These are phyloP conservation scores for Rynchops niger DNA, from an alignment of 2,113 vertebrate species.

Conservation along the genomic window DNA sequence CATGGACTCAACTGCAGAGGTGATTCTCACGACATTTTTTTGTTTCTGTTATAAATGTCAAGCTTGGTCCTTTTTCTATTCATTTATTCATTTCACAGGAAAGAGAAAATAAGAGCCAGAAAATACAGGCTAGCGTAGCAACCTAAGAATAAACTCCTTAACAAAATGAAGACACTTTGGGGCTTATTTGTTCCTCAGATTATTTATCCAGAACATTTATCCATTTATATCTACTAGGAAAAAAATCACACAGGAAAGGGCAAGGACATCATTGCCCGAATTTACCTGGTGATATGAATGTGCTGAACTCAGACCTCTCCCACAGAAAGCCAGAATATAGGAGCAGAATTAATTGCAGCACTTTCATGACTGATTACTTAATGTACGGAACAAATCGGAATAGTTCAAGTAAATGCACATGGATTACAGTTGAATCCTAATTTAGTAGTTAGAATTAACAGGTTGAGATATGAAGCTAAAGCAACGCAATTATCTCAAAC, in stretches of 20 bases:
- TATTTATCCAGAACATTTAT: not conserved
- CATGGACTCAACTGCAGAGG: not conserved
- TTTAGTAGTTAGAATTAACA: constrained; percentile 25
- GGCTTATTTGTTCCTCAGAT: not conserved
- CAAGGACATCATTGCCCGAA: not conserved
- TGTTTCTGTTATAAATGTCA: not conserved
- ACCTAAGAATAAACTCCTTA: not conserved
- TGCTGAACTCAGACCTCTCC: not conserved
- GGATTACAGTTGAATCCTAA: constrained; percentile 2
- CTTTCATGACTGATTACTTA: not conserved
- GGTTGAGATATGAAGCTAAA: not conserved
- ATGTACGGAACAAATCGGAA: not conserved
- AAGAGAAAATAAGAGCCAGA: not conserved
- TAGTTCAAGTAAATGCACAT: not conserved
- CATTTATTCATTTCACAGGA: not conserved
- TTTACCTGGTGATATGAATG: not conserved
- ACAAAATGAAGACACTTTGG: not conserved
- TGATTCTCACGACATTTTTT: not conserved
- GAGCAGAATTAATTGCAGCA: not conserved
- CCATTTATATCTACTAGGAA: not conserved
- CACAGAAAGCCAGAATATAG: not conserved
- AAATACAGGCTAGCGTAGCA: not conserved
- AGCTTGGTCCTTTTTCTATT: not conserved
- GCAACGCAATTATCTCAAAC: constrained; percentile 23
- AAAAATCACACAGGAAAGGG: not conserved